Evolutionary conservation across 1,140 invertebrate genomes (phyloP).

Genomic region (Maniola jurtina): DNA sequence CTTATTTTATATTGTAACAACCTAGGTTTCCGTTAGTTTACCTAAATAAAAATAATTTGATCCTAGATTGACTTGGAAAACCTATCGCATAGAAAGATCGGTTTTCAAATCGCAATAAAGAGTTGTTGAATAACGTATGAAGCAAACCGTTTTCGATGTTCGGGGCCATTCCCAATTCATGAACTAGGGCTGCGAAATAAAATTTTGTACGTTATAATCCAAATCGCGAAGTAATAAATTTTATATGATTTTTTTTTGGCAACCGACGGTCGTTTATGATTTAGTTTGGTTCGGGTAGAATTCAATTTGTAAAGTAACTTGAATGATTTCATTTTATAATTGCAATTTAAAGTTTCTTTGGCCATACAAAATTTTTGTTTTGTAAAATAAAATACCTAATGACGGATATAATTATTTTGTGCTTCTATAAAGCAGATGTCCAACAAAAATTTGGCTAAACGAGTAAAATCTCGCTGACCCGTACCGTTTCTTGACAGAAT

Average conservation of each 20-base stretch:
- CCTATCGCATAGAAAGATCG: constrained; percentile 17
- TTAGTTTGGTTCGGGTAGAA: not conserved
- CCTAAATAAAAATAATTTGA: not conserved
- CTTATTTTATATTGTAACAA: no score
- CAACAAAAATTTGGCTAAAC: no score
- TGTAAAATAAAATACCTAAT: no score
- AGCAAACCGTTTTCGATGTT: constrained; percentile 18
- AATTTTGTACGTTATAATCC: constrained; percentile 11
- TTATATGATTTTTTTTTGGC: constrained; percentile 3
- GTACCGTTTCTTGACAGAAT: no score
- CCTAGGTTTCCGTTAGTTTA: not conserved
- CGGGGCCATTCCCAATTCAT: constrained; percentile 12
- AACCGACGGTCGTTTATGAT: not conserved
- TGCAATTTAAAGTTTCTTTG: not conserved
- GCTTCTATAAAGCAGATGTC: no score
- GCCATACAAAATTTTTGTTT: no score
- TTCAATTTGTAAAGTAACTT: not conserved
- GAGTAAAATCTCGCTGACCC: no score
- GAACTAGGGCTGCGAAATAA: constrained; percentile 10
- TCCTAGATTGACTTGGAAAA: not conserved
- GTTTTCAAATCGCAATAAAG: constrained; percentile 26
- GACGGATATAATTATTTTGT: no score
- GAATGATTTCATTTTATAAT: not conserved
- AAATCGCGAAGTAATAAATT: constrained; percentile 1
- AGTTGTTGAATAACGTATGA: constrained; percentile 24